These are phyloP conservation scores for Stichodactyla mertensii DNA, from an alignment of 64 coral and sea anemone genomes.

Conservation along the genomic window DNA sequence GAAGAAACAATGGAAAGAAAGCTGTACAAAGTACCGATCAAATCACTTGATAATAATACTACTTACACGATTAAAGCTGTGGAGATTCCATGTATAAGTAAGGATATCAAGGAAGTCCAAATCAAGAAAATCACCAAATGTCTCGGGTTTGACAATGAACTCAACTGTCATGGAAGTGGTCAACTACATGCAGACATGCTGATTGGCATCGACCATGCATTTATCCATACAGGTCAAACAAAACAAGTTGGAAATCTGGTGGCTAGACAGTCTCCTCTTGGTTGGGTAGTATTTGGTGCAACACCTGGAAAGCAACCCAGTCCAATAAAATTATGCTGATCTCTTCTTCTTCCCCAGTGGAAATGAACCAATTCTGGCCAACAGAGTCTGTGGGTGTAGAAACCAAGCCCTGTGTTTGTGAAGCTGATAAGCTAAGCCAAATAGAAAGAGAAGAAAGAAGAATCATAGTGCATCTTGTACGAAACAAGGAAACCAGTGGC, in stretches of 20 bases:
- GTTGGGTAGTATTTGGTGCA: constrained; percentile 31
- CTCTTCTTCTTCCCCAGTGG: constrained; percentile 14
- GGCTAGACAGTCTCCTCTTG: constrained; percentile 24
- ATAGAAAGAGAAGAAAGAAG: constrained; percentile 37
- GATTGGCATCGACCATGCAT: constrained; percentile 29
- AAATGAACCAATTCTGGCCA: constrained; percentile 33
- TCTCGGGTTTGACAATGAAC: constrained; percentile 40
- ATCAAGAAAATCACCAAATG: constrained; percentile 3
- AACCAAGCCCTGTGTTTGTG: constrained; percentile 50
- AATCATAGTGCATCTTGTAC: constrained; percentile 34
- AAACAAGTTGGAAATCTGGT: constrained; percentile 41
- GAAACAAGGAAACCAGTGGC: constrained; percentile 56
- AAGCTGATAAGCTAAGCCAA: constrained; percentile 56
- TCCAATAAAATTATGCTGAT: constrained; percentile 33
- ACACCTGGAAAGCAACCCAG: constrained; percentile 38
- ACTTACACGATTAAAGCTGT: neutral
- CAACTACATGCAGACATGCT: constrained; percentile 3
- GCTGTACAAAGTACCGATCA: constrained; percentile 35
- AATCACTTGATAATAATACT: neutral
- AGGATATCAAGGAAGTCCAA: constrained; percentile 19
- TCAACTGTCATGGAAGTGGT: constrained; percentile 23
- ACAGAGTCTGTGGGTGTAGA: constrained; percentile 52
- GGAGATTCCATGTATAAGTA: constrained; percentile 11
- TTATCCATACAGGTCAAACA: constrained; percentile 34
- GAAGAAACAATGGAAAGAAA: constrained; percentile 44